phyloP scores from a whole-genome alignment of 2,888 invertebrate genomes.

The Drosophila sordidula region DNA sequence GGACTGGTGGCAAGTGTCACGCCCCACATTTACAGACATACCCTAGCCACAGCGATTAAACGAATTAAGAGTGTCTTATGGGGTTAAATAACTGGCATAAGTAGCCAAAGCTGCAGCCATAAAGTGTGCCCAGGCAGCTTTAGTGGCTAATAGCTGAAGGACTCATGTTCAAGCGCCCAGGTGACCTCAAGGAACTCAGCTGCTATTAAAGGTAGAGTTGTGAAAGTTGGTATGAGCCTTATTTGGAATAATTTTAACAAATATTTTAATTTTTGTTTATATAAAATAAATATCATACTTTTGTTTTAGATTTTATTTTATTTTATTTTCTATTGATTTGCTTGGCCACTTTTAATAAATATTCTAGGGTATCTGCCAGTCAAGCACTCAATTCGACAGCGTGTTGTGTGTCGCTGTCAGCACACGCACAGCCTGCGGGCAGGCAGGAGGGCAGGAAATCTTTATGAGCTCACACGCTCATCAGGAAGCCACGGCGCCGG shows the following conservation, averaged over 20 bases:
- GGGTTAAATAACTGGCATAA: background rate
- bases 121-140: background rate
- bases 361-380: constrained; percentile 33
- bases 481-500: constrained; percentile 72
- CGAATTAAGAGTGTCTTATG: background rate
- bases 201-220: background rate
- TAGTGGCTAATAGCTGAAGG: background rate
- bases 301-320: no score
- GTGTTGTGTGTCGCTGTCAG: constrained; percentile 1
- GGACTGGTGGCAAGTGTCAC: constrained; percentile 54
- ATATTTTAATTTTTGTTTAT: no score
- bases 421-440: constrained; percentile 37
- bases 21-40: constrained; percentile 29
- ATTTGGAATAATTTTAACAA: no score
- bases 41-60: constrained; percentile 12
- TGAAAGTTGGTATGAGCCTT: background rate
- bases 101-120: background rate
- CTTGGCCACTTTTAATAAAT: no score
- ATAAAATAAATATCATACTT: no score
- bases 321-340: no score
- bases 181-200: background rate
- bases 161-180: background rate
- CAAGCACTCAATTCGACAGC: background rate
- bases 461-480: constrained; percentile 77
- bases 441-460: constrained; percentile 77